Conservation (phyloP, 2,113 vertebrate species). For the Gorsachius goisagi region DNA sequence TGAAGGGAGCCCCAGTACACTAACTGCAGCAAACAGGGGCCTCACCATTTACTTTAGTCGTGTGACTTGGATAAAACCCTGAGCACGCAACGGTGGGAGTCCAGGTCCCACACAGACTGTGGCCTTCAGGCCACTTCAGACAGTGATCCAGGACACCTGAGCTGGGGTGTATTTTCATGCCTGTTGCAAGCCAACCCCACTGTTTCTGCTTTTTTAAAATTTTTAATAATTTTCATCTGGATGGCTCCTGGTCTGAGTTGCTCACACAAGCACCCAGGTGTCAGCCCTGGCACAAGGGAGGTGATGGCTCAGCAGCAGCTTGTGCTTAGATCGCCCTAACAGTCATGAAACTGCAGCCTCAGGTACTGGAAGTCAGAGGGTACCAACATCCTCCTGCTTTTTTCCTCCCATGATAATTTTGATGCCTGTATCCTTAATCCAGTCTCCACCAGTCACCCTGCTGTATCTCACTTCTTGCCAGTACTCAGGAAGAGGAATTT, state of each 20-base stretch:
- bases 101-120: accelerated
- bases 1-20: not conserved
- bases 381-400: not conserved
- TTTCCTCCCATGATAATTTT: not conserved
- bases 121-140: not conserved
- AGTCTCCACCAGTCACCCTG: not conserved
- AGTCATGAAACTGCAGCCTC: not conserved
- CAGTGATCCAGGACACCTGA: not conserved
- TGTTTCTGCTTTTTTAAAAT: not conserved
- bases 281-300: not conserved
- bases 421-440: not conserved
- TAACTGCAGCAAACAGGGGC: not conserved
- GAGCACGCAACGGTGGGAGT: not conserved
- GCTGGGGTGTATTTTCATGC: not conserved
- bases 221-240: not conserved
- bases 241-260: not conserved
- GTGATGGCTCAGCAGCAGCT: not conserved
- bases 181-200: not conserved
- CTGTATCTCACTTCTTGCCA: not conserved
- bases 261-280: not conserved
- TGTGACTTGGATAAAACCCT: not conserved
- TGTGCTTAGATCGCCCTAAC: not conserved
- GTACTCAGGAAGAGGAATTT: not conserved
- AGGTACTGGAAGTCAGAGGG: not conserved
- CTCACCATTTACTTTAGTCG: not conserved